These are phyloP conservation scores for Melieria picta DNA, from an alignment of 2,888 invertebrate genomes.

Conservation along the genomic window DNA sequence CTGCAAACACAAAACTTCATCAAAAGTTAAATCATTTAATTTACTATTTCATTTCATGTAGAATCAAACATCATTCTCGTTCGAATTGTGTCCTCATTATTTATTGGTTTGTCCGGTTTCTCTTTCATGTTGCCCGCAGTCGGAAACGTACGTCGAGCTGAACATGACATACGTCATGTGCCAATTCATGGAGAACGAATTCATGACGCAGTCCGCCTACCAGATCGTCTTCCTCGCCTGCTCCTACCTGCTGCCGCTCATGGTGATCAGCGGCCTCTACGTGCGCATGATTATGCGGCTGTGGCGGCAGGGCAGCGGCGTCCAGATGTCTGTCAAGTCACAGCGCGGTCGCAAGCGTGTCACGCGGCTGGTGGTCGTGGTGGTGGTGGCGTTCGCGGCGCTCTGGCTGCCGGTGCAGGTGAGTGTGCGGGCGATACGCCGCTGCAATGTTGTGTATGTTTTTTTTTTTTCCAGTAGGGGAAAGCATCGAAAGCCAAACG, in stretches of 20 bases:
- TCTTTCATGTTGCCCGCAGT: constrained; percentile 32
- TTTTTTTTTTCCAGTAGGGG: no score
- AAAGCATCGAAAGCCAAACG: no score
- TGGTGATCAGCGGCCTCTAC: constrained; percentile 86
- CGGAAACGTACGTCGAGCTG: constrained; percentile 65
- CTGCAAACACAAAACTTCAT: no score
- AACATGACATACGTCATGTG: constrained; percentile 54
- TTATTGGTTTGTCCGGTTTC: not conserved
- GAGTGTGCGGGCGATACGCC: not conserved
- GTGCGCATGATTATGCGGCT: constrained; percentile 87
- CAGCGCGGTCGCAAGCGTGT: constrained; percentile 85
- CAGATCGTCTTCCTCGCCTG: constrained; percentile 86
- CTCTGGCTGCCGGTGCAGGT: constrained; percentile 96
- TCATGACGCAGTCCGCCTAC: constrained; percentile 61
- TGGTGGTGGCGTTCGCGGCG: constrained; percentile 91
- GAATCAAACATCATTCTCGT: not conserved
- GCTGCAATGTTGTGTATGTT: not conserved
- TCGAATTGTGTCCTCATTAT: not conserved
- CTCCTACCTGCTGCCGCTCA: constrained; percentile 87
- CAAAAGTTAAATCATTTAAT: no score
- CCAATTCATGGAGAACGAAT: constrained; percentile 71
- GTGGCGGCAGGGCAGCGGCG: constrained; percentile 83
- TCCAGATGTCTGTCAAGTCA: constrained; percentile 79
- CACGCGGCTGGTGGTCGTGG: constrained; percentile 89
- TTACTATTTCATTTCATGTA: not conserved